A percentile compares a stretch with the other conserved stretches of the same genome.
These are phyloP conservation scores for Serranus cabrilla DNA, from an alignment of 2,797 vertebrate species.

Conservation along the genomic window DNA sequence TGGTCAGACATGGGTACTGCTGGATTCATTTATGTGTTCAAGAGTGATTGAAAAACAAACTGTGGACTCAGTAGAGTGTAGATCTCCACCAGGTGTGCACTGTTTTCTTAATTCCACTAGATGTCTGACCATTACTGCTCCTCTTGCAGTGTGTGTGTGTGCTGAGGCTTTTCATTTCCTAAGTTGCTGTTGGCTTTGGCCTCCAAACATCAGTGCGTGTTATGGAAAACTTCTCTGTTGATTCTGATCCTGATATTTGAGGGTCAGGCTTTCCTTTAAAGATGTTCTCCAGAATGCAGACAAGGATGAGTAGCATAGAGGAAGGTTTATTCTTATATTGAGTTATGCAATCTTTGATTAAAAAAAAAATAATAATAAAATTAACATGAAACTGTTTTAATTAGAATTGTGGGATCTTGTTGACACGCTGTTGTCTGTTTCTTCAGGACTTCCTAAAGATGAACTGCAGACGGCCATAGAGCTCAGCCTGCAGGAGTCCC, in stretches of 20 bases:
- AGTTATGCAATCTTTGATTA: background rate
- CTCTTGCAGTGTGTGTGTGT: no score
- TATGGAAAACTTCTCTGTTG: background rate
- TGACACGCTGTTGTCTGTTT: slow-evolving; percentile 36
- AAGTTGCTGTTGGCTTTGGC: background rate
- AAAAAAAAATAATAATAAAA: background rate
- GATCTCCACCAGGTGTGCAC: no score
- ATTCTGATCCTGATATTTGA: background rate
- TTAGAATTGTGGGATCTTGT: background rate
- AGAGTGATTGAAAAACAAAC: background rate
- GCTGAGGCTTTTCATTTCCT: background rate
- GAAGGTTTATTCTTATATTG: background rate
- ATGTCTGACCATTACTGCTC: no score
- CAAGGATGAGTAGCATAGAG: background rate
- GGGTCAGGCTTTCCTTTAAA: background rate
- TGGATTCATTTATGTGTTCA: no score
- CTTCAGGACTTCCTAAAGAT: slow-evolving; percentile 81
- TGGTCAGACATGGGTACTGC: background rate
- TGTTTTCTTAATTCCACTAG: no score
- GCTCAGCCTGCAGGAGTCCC: slow-evolving; percentile 87
- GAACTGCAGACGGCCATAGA: slow-evolving; percentile 82
- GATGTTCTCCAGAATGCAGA: background rate
- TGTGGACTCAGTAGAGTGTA: no score
- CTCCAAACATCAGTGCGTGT: no score
- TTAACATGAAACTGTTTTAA: background rate